phyloP scores from a whole-genome alignment of 2,113 vertebrate genomes.

The Galbula dea region DNA sequence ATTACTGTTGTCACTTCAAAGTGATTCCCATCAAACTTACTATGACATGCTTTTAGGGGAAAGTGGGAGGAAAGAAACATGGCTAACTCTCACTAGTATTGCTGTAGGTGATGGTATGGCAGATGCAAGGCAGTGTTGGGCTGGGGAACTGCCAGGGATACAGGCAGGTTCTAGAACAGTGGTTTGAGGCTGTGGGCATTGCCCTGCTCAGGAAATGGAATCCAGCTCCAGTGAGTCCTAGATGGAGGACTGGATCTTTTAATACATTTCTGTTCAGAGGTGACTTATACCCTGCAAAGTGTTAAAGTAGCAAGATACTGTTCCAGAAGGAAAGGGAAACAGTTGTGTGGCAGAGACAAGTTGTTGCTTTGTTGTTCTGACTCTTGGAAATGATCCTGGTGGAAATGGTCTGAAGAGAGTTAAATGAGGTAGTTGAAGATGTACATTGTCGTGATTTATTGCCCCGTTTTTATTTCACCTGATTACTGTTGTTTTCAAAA shows the following conservation, averaged over 20 bases:
- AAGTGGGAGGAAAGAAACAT: not conserved
- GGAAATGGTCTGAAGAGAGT: not conserved
- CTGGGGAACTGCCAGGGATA: not conserved
- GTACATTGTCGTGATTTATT: not conserved
- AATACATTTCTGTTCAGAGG: not conserved
- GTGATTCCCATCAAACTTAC: not conserved
- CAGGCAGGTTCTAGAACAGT: not conserved
- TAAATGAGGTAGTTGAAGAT: not conserved
- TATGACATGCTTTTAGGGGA: not conserved
- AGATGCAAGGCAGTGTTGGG: not conserved
- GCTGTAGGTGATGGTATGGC: not conserved
- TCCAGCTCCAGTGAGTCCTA: not conserved
- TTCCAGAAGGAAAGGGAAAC: not conserved
- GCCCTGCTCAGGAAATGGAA: not conserved
- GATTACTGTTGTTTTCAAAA: not conserved
- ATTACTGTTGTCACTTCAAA: not conserved
- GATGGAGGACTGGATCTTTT: not conserved
- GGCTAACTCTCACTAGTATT: not conserved
- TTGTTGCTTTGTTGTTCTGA: not conserved
- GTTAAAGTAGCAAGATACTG: not conserved
- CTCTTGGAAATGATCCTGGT: not conserved
- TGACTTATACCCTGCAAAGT: not conserved
- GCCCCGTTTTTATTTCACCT: not conserved
- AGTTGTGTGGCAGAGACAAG: not conserved
- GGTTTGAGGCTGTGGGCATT: not conserved